Percentiles rank a stretch among this genome's conserved stretches.
These are phyloP conservation scores for Plumapathes pennacea DNA, from an alignment of 92 coral and sea anemone species.

Conservation along the genomic window DNA sequence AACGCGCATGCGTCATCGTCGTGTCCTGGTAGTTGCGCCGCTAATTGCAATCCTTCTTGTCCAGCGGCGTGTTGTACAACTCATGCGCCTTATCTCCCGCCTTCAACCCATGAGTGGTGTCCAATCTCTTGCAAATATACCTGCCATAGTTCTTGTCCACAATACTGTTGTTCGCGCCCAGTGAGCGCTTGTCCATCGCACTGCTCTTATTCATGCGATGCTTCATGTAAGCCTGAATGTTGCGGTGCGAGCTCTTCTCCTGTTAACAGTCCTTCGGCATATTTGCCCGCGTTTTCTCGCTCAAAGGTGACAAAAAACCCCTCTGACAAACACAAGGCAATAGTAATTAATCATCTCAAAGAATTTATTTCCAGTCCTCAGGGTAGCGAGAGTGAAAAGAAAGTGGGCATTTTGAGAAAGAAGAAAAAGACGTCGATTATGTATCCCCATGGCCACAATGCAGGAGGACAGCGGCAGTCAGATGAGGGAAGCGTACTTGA, in stretches of 20 bases:
- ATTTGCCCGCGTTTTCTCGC: no score
- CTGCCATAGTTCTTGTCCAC: slow-evolving; percentile 14
- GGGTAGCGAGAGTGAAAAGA: slow-evolving; percentile 3
- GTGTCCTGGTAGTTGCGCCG: slow-evolving; percentile 14
- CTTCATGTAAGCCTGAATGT: no score
- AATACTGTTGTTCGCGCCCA: slow-evolving; percentile 5
- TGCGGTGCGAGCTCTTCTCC: no score
- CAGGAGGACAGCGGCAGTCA: no score
- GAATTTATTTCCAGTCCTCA: slow-evolving; percentile 18
- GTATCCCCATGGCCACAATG: no score
- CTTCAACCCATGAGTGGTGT: no score
- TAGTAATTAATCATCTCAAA: slow-evolving; percentile 14
- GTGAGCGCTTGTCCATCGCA: no score
- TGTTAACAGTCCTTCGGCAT: slow-evolving; percentile 3
- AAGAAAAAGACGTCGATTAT: slow-evolving; percentile 26
- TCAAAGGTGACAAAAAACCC: no score
- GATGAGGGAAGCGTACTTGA: no score
- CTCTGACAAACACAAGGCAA: slow-evolving; percentile 28
- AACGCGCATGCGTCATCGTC: no score
- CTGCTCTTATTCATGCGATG: no score
- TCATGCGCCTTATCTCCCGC: neutral
- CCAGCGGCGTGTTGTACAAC: slow-evolving; percentile 25
- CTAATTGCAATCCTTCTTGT: slow-evolving; percentile 21
- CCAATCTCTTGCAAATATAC: slow-evolving; percentile 1
- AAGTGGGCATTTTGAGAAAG: slow-evolving; percentile 19